phyloP scores from a whole-genome alignment of 1,140 invertebrate genomes.

The Pristionchus pacificus region DNA sequence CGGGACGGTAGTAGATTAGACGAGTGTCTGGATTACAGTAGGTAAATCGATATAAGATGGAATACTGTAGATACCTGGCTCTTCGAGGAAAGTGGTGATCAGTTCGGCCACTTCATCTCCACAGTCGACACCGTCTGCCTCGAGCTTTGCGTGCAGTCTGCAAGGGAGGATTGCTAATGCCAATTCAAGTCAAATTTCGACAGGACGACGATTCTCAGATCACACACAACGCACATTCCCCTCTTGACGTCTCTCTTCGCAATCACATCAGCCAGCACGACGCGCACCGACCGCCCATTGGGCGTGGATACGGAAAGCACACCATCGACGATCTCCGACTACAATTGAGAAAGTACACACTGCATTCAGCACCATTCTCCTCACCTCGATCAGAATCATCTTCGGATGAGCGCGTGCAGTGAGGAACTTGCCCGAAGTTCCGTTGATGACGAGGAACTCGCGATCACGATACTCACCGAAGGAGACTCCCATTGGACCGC shows the following conservation, averaged over 20 bases:
- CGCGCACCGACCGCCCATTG: too few species aligned
- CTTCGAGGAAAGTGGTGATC: conserved; percentile 18
- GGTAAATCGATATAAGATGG: not conserved
- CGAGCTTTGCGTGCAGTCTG: not conserved
- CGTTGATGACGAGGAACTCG: not conserved
- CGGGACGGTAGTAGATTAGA: conserved; percentile 2
- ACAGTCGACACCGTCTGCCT: conserved; percentile 28
- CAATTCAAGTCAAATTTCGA: not conserved
- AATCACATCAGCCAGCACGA: not conserved
- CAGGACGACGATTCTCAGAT: too few species aligned
- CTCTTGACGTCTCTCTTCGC: not conserved
- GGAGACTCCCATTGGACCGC: not conserved
- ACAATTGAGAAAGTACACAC: not conserved
- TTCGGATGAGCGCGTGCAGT: not conserved
- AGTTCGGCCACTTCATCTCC: conserved; percentile 12
- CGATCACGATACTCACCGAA: not conserved
- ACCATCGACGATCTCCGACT: too few species aligned
- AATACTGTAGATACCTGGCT: not conserved
- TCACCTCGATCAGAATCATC: not conserved
- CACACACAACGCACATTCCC: not conserved
- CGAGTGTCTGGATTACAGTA: conserved; percentile 20
- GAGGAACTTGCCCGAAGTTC: not conserved
- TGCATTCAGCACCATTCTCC: not conserved
- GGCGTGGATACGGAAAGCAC: too few species aligned
- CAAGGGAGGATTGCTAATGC: not conserved